Percentiles rank a stretch among this genome's conserved stretches.
phyloP scores from a whole-genome alignment of 2,113 vertebrate species.

The Equus quagga region DNA sequence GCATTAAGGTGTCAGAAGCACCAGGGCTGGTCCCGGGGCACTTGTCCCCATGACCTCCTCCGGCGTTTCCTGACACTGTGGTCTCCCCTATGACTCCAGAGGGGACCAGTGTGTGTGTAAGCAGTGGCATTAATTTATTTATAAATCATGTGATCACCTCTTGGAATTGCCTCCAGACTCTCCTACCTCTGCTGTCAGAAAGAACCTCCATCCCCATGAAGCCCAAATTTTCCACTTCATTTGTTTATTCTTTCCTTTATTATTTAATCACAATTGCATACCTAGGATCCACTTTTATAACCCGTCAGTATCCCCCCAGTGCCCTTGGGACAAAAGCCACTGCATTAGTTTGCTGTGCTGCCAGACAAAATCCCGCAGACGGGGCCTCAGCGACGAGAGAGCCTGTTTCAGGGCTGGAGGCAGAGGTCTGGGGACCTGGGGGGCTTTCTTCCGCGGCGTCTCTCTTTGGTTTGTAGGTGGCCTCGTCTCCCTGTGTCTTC shows the following conservation, averaged over 20 bases:
- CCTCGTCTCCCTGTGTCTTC: background rate
- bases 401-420: no score
- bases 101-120: background rate
- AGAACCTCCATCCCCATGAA: no score
- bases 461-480: background rate
- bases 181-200: background rate
- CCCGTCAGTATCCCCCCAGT: background rate
- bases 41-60: no score
- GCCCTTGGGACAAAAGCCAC: background rate
- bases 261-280: background rate
- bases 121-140: background rate
- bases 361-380: background rate
- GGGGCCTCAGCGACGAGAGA: no score
- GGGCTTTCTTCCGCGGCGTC: background rate
- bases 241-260: background rate
- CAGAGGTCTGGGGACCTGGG: no score
- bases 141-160: background rate
- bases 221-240: fast-evolving
- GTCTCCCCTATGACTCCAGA: background rate
- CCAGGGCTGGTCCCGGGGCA: background rate
- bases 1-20: no score
- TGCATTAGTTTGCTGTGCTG: fast-evolving
- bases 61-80: background rate
- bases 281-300: background rate
- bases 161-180: background rate